phyloP scores from a whole-genome alignment of 2,888 invertebrate genomes.

The Nomada fabriciana region DNA sequence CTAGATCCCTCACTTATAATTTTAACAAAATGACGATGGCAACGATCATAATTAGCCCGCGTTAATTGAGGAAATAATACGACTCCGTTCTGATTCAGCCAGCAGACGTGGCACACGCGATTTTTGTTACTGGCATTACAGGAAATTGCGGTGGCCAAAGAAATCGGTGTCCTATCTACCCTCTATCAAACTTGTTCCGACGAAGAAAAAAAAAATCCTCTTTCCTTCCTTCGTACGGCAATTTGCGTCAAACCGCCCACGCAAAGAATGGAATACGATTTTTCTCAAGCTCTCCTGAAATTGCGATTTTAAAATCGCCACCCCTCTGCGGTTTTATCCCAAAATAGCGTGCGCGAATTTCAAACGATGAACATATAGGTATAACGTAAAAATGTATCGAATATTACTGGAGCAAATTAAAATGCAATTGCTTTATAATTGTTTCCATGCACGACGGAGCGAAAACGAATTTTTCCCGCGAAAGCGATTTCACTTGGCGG shows the following conservation, averaged over 20 bases:
- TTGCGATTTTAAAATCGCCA: constrained; percentile 24
- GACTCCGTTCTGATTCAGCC: constrained; percentile 3
- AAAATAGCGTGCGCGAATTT: constrained; percentile 2
- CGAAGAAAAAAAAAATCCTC: constrained; percentile 31
- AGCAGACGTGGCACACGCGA: constrained; percentile 2
- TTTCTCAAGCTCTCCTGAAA: constrained; percentile 15
- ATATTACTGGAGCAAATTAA: constrained; percentile 25
- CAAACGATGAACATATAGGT: background rate
- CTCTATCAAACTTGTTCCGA: constrained; percentile 51
- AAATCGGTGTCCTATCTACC: constrained; percentile 52
- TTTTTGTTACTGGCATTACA: background rate
- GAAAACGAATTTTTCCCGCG: constrained; percentile 33
- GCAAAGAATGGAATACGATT: constrained; percentile 1
- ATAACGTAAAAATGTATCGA: background rate
- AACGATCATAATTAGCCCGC: background rate
- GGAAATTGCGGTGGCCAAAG: constrained; percentile 9
- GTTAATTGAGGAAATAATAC: constrained; percentile 9
- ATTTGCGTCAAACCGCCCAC: constrained; percentile 52
- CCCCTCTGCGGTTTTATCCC: background rate
- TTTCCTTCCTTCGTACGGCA: constrained; percentile 4
- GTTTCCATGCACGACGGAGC: constrained; percentile 30
- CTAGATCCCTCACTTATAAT: background rate
- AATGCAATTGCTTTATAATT: constrained; percentile 2
- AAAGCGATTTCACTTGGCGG: constrained; percentile 48
- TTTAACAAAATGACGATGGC: background rate